phyloP scores from a whole-genome alignment of 2,888 invertebrate genomes.

The Amiota minor region DNA sequence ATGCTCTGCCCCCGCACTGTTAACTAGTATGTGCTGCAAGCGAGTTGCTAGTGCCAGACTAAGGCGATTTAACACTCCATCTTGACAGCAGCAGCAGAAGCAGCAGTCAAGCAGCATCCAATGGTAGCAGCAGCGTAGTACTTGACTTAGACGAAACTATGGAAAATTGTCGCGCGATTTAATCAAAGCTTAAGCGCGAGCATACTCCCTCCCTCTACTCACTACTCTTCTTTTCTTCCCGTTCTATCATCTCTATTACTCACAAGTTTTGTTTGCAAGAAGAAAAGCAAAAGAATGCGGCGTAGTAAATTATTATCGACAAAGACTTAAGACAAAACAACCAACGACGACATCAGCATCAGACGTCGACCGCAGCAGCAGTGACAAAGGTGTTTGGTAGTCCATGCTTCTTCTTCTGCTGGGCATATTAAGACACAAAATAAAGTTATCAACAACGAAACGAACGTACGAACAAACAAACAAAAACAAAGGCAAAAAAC shows the following conservation, averaged over 20 bases:
- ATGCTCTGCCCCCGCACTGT: conserved; percentile 28
- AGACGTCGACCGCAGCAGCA: background rate
- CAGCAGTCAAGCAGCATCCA: no score
- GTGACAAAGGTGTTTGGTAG: conserved; percentile 60
- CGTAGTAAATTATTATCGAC: conserved; percentile 27
- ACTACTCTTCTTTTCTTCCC: no score
- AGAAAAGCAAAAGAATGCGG: no score
- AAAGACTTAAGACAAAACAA: background rate
- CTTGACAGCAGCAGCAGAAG: conserved; percentile 46
- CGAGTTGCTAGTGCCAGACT: conserved; percentile 57
- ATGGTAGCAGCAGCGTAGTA: background rate
- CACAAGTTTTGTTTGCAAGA: no score
- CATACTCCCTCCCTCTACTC: no score
- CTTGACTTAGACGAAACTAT: conserved; percentile 43
- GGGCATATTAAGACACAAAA: conserved; percentile 66
- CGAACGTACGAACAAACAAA: conserved; percentile 11
- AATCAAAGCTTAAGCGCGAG: conserved; percentile 49
- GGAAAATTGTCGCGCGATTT: conserved; percentile 66
- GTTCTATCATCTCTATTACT: no score
- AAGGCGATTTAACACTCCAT: conserved; percentile 64
- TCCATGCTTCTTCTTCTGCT: conserved; percentile 59
- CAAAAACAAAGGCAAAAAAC: background rate
- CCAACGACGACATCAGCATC: background rate
- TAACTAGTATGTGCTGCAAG: conserved; percentile 20
- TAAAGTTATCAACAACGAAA: conserved; percentile 56